A percentile compares a stretch with the other conserved stretches of the same genome.
Evolutionary conservation across 2,797 vertebrate genomes (phyloP).

Genomic region (Orestias chungarensis): DNA sequence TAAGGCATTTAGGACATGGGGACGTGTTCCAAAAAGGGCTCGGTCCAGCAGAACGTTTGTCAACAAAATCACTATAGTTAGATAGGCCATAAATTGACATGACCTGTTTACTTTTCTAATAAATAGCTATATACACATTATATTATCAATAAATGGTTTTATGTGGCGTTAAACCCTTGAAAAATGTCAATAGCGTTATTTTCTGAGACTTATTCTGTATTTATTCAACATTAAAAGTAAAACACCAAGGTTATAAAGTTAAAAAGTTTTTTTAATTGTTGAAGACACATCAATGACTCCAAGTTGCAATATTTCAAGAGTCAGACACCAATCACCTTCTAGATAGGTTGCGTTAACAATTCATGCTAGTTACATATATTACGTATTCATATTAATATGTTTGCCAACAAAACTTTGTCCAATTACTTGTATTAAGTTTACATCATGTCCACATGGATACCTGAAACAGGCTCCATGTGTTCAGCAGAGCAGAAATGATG

Average conservation of each 20-base stretch:
- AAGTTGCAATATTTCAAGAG: neutral
- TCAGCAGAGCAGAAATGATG: slow-evolving; percentile 5
- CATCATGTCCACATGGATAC: neutral
- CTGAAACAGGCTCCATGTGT: neutral
- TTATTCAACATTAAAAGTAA: neutral
- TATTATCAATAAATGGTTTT: neutral
- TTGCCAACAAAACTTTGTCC: too few relatives aligned
- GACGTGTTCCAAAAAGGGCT: neutral
- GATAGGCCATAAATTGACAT: too few relatives aligned
- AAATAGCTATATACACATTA: neutral
- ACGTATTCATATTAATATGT: neutral
- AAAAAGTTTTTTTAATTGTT: neutral
- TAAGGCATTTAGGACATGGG: neutral
- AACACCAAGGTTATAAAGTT: too few relatives aligned
- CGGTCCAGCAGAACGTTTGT: neutral
- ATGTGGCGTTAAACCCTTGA: neutral
- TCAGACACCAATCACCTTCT: too few relatives aligned
- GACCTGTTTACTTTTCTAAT: neutral
- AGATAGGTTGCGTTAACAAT: neutral
- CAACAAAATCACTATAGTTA: neutral
- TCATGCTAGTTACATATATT: neutral
- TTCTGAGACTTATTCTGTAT: neutral
- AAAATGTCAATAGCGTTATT: neutral
- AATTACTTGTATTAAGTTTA: neutral
- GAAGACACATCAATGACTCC: neutral